phyloP scores from a whole-genome alignment of 2,797 vertebrate species.

The Tadarida brasiliensis region DNA sequence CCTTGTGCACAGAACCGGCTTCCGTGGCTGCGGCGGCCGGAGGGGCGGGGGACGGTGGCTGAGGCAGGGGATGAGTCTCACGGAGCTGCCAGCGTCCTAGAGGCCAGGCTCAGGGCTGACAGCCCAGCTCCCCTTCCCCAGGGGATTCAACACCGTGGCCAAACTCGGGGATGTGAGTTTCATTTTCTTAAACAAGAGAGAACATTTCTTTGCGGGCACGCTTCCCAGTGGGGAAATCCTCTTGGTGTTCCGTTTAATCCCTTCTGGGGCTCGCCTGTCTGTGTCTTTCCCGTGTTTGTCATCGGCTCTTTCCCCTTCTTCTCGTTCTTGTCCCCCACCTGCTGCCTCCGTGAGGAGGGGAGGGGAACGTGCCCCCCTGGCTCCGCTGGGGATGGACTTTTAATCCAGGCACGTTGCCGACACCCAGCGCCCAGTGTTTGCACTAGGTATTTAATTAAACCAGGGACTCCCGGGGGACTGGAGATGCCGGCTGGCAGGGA shows the following conservation, averaged over 20 bases:
- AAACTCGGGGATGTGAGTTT: neutral
- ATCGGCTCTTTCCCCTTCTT: neutral
- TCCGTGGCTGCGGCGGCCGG: neutral
- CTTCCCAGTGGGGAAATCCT: conserved; percentile 64
- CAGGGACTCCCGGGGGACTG: conserved; percentile 80
- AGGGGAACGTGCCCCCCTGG: neutral
- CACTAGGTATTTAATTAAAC: conserved; percentile 87
- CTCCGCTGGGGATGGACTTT: neutral
- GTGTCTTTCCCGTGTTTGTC: conserved; percentile 32
- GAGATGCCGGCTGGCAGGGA: conserved; percentile 67
- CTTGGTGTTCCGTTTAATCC: conserved; percentile 44
- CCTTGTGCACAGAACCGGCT: neutral
- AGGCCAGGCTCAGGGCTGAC: neutral
- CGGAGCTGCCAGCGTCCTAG: rapidly evolving
- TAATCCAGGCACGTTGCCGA: neutral
- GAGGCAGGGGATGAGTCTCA: neutral
- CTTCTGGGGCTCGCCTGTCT: neutral
- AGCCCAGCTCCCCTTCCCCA: neutral
- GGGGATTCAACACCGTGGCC: neutral
- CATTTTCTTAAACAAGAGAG: conserved; percentile 70
- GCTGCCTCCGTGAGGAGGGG: neutral
- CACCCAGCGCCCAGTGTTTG: conserved; percentile 26
- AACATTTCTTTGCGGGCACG: conserved; percentile 44
- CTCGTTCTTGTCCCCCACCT: neutral
- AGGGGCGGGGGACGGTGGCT: rapidly evolving